These are phyloP conservation scores for Muntiacus muntjak DNA, from an alignment of 2,113 vertebrate species.

Conservation along the genomic window DNA sequence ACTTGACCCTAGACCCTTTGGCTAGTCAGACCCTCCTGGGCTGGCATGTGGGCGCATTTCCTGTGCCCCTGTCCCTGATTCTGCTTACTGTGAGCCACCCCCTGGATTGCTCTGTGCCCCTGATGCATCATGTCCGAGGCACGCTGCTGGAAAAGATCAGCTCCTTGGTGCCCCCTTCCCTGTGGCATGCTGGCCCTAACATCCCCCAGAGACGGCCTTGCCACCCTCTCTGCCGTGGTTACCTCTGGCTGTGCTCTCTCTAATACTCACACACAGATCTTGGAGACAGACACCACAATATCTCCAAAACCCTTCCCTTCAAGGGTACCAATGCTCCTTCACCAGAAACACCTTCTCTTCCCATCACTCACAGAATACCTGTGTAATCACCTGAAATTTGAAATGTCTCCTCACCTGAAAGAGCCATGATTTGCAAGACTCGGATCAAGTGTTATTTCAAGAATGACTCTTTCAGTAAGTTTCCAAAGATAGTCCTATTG, in stretches of 20 bases:
- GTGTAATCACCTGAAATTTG: neutral
- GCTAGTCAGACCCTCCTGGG: neutral
- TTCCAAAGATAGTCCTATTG: neutral
- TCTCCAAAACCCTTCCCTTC: neutral
- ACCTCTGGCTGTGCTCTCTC: neutral
- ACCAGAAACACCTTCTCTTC: neutral
- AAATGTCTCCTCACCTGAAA: neutral
- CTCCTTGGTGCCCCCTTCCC: neutral
- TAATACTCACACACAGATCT: neutral
- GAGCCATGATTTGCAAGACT: neutral
- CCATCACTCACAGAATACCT: neutral
- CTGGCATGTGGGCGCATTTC: neutral
- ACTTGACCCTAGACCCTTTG: neutral
- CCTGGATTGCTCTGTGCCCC: neutral
- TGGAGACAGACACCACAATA: neutral
- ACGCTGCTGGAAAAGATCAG: neutral
- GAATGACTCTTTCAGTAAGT: neutral
- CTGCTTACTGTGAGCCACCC: neutral
- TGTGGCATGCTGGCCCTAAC: accelerated
- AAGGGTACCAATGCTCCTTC: neutral
- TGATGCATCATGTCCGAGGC: neutral
- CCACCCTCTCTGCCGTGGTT: neutral
- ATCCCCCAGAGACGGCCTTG: neutral
- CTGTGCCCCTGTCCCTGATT: neutral
- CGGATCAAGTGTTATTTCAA: neutral